Evolutionary conservation across 2,797 vertebrate genomes (phyloP).

Genomic region (Columba guinea): DNA sequence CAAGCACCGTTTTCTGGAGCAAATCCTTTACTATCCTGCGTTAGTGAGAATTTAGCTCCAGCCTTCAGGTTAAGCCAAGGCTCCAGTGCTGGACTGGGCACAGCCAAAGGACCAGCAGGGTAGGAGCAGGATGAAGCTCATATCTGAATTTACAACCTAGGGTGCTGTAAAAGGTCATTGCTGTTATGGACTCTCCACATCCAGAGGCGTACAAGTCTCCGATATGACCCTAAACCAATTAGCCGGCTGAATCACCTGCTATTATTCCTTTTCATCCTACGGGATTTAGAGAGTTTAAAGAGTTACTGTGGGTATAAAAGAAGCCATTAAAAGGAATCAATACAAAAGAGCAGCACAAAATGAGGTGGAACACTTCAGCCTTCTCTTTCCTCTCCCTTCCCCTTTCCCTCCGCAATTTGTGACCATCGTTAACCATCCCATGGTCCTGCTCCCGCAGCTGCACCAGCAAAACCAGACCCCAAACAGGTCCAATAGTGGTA

Average conservation of each 20-base stretch:
- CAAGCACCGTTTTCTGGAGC: neutral
- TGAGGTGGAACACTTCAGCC: neutral
- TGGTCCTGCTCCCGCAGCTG: neutral
- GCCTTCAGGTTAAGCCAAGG: too few species aligned
- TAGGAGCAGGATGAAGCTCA: neutral
- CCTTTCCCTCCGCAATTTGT: neutral
- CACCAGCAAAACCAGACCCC: neutral
- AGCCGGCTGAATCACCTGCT: neutral
- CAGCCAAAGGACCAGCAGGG: neutral
- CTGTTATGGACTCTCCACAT: accelerated
- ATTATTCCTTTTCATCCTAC: accelerated
- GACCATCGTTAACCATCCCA: neutral
- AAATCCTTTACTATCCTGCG: accelerated
- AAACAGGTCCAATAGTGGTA: accelerated
- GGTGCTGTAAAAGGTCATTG: neutral
- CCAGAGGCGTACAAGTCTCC: accelerated
- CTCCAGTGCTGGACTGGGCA: neutral
- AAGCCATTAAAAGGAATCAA: neutral
- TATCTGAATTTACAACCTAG: accelerated
- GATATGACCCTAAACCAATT: neutral
- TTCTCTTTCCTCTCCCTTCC: neutral
- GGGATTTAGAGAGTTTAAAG: neutral
- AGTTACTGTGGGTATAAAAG: neutral
- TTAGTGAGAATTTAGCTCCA: neutral
- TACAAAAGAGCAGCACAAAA: neutral